Evolutionary conservation across 2,113 vertebrate genomes (phyloP).

Genomic region (Ibidorhyncha struthersii): DNA sequence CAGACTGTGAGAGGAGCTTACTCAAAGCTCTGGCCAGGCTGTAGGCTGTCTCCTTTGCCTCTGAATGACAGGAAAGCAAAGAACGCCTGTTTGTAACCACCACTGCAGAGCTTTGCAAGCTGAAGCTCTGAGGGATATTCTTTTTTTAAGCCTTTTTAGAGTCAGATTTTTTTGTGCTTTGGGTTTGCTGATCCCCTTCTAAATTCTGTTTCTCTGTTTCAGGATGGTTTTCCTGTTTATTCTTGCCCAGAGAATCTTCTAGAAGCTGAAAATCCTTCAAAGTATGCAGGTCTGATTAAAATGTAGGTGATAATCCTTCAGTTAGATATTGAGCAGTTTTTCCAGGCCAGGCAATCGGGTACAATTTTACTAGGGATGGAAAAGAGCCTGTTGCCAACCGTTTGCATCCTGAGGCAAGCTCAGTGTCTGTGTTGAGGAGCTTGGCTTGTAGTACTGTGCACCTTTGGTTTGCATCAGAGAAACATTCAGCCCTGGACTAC

Average conservation of each 20-base stretch:
- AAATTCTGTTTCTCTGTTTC: background rate
- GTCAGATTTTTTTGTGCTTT: background rate
- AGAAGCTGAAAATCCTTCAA: background rate
- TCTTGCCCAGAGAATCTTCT: background rate
- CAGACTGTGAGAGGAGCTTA: background rate
- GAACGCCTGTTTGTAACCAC: background rate
- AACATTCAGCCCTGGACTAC: background rate
- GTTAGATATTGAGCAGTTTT: background rate
- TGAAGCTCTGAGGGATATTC: background rate
- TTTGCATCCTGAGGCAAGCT: background rate
- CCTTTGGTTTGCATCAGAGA: background rate
- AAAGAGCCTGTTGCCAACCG: background rate
- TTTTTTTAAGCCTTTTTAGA: background rate
- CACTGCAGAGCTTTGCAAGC: background rate
- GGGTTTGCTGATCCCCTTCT: background rate
- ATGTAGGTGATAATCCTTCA: background rate
- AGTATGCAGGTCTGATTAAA: background rate
- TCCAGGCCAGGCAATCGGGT: background rate
- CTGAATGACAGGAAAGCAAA: background rate
- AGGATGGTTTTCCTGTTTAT: background rate
- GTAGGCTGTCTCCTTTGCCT: background rate
- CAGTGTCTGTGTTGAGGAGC: background rate
- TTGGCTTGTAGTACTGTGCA: background rate
- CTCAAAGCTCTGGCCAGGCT: background rate
- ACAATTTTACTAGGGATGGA: background rate